phyloP scores from a whole-genome alignment of 2,888 invertebrate genomes.

The Magallana nippona region DNA sequence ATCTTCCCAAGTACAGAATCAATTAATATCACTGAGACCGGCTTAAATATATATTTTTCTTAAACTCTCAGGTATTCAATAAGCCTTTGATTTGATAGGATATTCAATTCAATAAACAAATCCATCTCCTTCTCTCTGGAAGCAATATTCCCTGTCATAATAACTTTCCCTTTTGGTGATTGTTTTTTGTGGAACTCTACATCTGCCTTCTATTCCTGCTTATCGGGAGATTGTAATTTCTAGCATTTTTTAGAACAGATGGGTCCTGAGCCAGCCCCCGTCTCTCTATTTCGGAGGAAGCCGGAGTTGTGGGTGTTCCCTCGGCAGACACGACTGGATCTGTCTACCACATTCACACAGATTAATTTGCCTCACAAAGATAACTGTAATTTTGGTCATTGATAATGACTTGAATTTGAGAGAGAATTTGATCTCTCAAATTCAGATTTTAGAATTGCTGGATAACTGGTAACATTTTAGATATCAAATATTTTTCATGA shows the following conservation, averaged over 20 bases:
- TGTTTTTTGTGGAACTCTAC: not conserved
- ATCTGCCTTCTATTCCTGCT: conserved; percentile 9
- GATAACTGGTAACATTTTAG: no score
- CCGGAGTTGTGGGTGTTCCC: no score
- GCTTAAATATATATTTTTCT: not conserved
- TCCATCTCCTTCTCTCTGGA: not conserved
- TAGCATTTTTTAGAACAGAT: not conserved
- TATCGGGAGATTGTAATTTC: conserved; percentile 27
- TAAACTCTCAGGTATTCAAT: not conserved
- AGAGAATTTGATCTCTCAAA: no score
- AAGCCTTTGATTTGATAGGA: conserved; percentile 17
- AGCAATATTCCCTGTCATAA: not conserved
- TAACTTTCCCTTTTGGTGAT: not conserved
- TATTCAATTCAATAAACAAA: conserved; percentile 9
- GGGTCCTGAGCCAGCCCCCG: no score
- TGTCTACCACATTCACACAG: no score
- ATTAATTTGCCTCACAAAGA: no score
- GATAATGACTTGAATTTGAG: no score
- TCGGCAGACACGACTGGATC: no score
- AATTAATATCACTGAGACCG: not conserved
- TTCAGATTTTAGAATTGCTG: no score
- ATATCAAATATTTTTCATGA: no score
- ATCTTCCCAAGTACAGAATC: conserved; percentile 12
- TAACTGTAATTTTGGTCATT: no score
- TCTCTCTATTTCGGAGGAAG: no score